Conservation (phyloP, 53 echinoderm and acorn worm species). For the Apostichopus leukothele region DNA sequence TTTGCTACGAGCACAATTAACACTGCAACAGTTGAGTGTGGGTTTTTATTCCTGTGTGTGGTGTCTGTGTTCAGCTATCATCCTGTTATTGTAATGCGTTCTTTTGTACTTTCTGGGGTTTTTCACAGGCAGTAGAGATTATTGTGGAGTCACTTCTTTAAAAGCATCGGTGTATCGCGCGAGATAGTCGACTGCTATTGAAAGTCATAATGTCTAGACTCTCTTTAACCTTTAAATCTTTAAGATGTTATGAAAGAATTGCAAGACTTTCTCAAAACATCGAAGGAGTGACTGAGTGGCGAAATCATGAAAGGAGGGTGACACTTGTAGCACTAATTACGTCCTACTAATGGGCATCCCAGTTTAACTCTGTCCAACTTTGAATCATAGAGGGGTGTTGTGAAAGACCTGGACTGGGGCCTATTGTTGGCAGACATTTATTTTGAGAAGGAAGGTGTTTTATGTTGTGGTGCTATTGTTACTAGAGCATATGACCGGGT, state of each 20-base stretch:
- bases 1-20: constrained; percentile 64
- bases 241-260: constrained; percentile 16
- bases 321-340: constrained; percentile 37
- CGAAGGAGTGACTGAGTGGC: constrained; percentile 31
- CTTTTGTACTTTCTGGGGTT: constrained; percentile 28
- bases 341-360: constrained; percentile 29
- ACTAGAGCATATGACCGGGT: too few relatives aligned
- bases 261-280: constrained; percentile 4
- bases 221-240: constrained; percentile 6
- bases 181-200: constrained; percentile 10
- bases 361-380: constrained; percentile 1
- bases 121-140: constrained; percentile 17
- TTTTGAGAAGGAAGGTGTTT: background rate
- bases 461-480: background rate
- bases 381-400: background rate
- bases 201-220: constrained; percentile 43
- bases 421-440: background rate
- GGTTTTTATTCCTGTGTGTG: constrained; percentile 36
- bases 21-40: constrained; percentile 58
- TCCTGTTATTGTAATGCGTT: constrained; percentile 36
- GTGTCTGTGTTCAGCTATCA: constrained; percentile 7
- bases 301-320: constrained; percentile 31
- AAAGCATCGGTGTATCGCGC: constrained; percentile 9
- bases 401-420: background rate
- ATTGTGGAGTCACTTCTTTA: constrained; percentile 35